Conservation (phyloP, 2,888 invertebrate genomes). For the Oxycera nigricornis region DNA sequence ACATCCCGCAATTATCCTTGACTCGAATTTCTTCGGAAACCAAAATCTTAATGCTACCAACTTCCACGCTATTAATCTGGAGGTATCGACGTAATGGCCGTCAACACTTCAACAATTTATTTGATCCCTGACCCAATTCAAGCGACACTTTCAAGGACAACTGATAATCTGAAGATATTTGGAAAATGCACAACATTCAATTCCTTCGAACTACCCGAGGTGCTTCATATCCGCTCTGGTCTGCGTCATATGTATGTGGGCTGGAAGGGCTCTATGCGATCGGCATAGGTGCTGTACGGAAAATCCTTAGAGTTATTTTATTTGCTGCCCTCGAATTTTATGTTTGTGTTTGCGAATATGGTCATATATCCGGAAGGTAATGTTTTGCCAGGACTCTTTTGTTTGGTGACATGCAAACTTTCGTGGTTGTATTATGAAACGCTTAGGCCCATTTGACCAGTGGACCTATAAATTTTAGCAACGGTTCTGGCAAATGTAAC, state of each 20-base stretch:
- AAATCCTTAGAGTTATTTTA: constrained; percentile 11
- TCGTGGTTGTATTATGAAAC: neutral
- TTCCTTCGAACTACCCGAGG: constrained; percentile 9
- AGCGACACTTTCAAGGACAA: neutral
- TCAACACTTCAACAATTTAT: neutral
- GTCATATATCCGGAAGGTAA: constrained; percentile 25
- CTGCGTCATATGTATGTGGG: neutral
- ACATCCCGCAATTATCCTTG: constrained; percentile 7
- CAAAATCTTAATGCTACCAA: neutral
- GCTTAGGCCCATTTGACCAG: neutral
- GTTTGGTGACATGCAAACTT: constrained; percentile 10
- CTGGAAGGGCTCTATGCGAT: constrained; percentile 6
- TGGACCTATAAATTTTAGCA: constrained; percentile 24
- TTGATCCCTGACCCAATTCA: constrained; percentile 36
- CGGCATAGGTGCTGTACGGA: neutral
- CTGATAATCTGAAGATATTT: constrained; percentile 13
- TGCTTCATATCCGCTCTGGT: neutral
- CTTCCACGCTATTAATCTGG: neutral
- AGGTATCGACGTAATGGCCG: neutral
- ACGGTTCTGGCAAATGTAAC: too few species aligned
- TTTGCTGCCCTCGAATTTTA: constrained; percentile 16
- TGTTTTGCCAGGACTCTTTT: constrained; percentile 21
- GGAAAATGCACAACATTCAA: constrained; percentile 5
- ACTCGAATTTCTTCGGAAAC: constrained; percentile 3
- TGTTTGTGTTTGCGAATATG: neutral